Base-by-base conservation (phyloP, 2,797 vertebrate species). In the Micrastur ruficollis region DNA sequence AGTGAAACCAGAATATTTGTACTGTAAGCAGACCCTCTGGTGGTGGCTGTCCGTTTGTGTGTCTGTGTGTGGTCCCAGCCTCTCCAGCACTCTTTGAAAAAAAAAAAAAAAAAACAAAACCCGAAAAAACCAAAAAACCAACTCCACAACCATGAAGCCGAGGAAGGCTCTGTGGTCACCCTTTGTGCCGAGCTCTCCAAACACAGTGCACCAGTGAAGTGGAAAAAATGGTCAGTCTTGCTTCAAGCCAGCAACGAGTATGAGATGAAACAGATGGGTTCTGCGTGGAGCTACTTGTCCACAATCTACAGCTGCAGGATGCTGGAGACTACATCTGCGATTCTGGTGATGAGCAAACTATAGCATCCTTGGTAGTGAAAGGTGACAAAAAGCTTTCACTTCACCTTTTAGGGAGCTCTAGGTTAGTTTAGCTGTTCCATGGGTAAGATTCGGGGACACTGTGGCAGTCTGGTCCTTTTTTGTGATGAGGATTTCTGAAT, bases 211-310 rank as follows among this genome's bases (percentile, higher is more conserved):
- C 50, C 58, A 4, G 80, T 96, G 52, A 66, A 72, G 63, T 96
- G 97, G 97, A 96, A 89, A 83, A 98, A 98, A 92, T 92, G 85
- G 65, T 63, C 80, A 3, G 18, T 50, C 50, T 80, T 79, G 10
- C 79, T 97, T 36, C 66, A 89, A 31, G 42, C 87, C 62, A 81
- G 95, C 9, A 89, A 89, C 25, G 95, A 97, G 36, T 80, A 94
- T 21, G 90, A 97, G 72, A 82, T 94, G 46, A 95, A 76, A 27
- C 91, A 97, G 59, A 66, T 47, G 42, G 82, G 91, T 6, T 74
- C 74, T 31, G 26, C 4, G 70, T 73, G 22, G 95, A 97, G 46
- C 72, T 97, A 11, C 34, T 97, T 4, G 93, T 96, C 38, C 92
- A 53, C 1, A 5, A 86, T 17, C n/a, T 96, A 2, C 50, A 81